A percentile compares a stretch with the other conserved stretches of the same genome.
Evolutionary conservation across 1,140 invertebrate genomes (phyloP).

Genomic region (Geopemphigus sp.): DNA sequence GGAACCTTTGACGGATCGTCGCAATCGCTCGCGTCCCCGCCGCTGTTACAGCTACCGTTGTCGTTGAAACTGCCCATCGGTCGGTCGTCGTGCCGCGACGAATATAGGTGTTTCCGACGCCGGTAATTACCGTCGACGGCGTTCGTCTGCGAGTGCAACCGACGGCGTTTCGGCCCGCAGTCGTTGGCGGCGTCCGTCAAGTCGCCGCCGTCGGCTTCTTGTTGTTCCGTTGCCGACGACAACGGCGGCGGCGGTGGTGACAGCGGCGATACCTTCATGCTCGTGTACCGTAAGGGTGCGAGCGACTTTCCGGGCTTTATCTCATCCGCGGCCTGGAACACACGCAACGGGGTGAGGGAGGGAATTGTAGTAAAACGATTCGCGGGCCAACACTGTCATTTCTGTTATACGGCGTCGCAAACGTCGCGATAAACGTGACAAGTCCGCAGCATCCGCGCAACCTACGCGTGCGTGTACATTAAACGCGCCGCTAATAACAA

Average conservation of each 20-base stretch:
- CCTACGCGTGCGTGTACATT: neutral
- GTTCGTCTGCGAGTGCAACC: neutral
- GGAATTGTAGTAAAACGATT: no score
- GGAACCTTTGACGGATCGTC: slow-evolving; percentile 1
- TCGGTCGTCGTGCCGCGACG: neutral
- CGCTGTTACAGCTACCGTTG: neutral
- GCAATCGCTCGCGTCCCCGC: slow-evolving; percentile 15
- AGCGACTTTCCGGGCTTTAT: no score
- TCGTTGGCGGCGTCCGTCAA: neutral
- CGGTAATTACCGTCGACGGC: neutral
- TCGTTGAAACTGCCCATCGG: neutral
- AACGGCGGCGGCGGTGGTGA: neutral
- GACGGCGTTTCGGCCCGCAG: neutral
- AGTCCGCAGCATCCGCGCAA: slow-evolving; percentile 9
- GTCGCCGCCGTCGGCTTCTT: neutral
- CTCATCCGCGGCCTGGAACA: slow-evolving; percentile 24
- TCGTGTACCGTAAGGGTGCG: no score
- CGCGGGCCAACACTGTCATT: no score
- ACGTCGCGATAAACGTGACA: slow-evolving; percentile 1
- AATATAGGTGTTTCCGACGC: neutral
- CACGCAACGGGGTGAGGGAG: no score
- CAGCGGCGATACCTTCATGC: slow-evolving; percentile 11
- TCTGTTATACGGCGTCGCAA: neutral
- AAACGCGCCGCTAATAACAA: neutral
- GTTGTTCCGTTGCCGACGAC: neutral